Conservation (phyloP, 2,888 invertebrate species). For the Seira sanloemensis region DNA sequence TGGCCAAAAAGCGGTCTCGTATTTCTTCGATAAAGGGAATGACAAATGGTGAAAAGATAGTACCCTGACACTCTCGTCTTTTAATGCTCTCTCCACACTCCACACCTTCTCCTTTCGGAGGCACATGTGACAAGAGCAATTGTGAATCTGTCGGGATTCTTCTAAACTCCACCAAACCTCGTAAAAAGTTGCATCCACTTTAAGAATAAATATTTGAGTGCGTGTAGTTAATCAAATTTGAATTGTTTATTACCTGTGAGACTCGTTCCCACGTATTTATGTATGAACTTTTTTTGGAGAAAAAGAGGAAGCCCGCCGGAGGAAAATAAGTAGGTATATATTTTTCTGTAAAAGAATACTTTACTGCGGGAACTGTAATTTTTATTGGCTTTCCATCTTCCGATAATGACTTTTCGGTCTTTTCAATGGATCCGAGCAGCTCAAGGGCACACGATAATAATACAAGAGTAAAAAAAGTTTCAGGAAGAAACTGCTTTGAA, state of each 20-base stretch:
- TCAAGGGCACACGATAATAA: no score
- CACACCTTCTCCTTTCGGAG: neutral
- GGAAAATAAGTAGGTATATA: no score
- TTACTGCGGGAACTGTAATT: neutral
- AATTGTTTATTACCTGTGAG: neutral
- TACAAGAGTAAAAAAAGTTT: no score
- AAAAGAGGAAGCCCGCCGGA: no score
- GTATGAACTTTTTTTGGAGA: no score
- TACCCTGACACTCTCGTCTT: constrained; percentile 24
- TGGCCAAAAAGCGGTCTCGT: neutral
- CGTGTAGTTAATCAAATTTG: constrained; percentile 26
- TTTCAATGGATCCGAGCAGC: no score
- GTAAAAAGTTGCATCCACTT: constrained; percentile 21
- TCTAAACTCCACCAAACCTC: no score
- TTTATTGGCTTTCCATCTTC: neutral
- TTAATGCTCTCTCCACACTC: neutral
- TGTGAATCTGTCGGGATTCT: neutral
- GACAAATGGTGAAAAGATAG: constrained; percentile 20
- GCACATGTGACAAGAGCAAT: no score
- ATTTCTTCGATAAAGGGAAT: constrained; percentile 5
- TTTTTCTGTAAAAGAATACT: neutral
- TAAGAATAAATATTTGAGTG: no score
- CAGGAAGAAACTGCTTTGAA: no score
- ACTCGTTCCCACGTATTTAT: no score
- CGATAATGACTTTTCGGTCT: constrained; percentile 19